Evolutionary conservation across 2,797 vertebrate species (phyloP).

Genomic region (Chloroceryle amazona): DNA sequence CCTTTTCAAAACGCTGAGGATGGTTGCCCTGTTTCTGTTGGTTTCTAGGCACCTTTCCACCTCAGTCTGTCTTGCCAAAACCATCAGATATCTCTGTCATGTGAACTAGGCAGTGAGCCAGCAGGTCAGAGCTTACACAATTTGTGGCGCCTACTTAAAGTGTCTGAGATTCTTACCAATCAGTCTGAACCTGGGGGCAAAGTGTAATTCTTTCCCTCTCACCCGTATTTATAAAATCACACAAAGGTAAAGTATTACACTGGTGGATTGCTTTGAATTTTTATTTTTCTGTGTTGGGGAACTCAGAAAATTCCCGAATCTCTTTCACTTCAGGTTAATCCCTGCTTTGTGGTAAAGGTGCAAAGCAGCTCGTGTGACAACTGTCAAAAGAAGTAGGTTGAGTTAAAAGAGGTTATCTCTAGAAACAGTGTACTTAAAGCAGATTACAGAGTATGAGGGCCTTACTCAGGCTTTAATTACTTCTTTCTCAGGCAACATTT

Average conservation of each 20-base stretch:
- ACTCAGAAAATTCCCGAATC: background rate
- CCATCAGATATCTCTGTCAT: conserved; percentile 80
- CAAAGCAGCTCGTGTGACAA: background rate
- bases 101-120: conserved; percentile 82
- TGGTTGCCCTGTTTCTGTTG: conserved; percentile 43
- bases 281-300: conserved; percentile 4
- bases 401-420: background rate
- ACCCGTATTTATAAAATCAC: conserved; percentile 34
- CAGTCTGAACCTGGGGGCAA: conserved; percentile 80
- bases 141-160: conserved; percentile 83
- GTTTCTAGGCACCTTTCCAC: conserved; percentile 71
- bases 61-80: conserved; percentile 75
- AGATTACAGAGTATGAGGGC: background rate
- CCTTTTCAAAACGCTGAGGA: background rate
- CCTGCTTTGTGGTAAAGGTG: background rate
- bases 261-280: conserved; percentile 39
- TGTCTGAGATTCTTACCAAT: conserved; percentile 81
- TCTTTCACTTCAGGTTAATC: conserved; percentile 23
- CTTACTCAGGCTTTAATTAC: background rate
- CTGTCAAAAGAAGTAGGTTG: background rate
- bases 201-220: conserved; percentile 80
- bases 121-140: conserved; percentile 84
- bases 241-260: conserved; percentile 55
- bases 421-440: background rate
- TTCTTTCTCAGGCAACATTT: conserved; percentile 12